These are phyloP conservation scores for Phyllostomus hastatus DNA, from an alignment of 2,113 vertebrate species.

Conservation along the genomic window DNA sequence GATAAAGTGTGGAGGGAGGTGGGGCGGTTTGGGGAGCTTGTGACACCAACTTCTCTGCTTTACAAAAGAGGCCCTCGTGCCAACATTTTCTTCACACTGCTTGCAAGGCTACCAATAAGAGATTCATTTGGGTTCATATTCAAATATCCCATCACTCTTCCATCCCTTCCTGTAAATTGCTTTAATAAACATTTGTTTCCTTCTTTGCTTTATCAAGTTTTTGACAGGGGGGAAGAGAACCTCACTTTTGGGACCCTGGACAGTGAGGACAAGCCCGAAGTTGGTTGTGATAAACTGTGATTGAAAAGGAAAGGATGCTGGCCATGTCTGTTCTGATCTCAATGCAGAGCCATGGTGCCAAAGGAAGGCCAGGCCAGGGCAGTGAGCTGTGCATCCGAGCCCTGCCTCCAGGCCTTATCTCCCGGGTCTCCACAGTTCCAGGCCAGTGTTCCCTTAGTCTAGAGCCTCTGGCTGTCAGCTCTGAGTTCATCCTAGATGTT, in stretches of 20 bases:
- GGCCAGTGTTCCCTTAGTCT: neutral
- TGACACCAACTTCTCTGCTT: neutral
- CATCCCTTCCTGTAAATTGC: neutral
- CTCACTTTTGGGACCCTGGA: neutral
- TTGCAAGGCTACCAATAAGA: neutral
- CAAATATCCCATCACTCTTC: neutral
- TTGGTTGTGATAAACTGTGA: neutral
- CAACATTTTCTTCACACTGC: neutral
- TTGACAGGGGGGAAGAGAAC: neutral
- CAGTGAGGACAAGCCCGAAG: neutral
- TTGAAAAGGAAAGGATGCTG: neutral
- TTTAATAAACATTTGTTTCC: neutral
- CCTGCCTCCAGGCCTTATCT: neutral
- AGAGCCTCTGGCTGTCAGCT: neutral
- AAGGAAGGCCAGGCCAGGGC: neutral
- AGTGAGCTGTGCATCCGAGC: neutral
- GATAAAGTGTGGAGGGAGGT: neutral
- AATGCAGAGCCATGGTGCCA: neutral
- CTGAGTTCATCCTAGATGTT: neutral
- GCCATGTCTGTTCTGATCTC: neutral
- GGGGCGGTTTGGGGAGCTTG: neutral
- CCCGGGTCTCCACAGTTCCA: neutral
- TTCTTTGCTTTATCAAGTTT: neutral
- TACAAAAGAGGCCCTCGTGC: neutral
- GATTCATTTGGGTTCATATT: neutral